Base-by-base conservation (phyloP, 2,888 invertebrate species). In the Polia nebulosa region DNA sequence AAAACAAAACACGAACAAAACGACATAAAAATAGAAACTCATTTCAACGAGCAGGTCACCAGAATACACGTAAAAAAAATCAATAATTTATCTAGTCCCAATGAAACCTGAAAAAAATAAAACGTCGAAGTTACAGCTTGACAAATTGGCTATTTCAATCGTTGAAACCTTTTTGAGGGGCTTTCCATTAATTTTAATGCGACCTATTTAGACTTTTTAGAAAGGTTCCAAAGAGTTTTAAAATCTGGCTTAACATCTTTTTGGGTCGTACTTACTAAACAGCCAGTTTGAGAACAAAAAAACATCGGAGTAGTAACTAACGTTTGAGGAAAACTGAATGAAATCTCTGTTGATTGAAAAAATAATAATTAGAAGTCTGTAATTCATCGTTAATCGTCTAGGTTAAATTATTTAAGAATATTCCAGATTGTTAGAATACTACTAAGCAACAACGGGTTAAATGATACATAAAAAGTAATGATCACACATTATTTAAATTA, bases 121-220 rank as follows among this genome's bases (percentile, higher is more conserved):
- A 41, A 29, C n/a, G 32, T 41, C 17, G 27, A 44, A 49, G 25
- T 59, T 63, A 71, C 65, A 61, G 22, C 27, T 15, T 60, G 61
- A 78, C 47, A 74, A 81, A 81, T 80, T 55, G 71, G 53, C 71
- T 61, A 63, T 57, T 55, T 62, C 20, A 36, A 49, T 80, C 27
- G 47, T 45, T 55, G 32, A 62, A 67, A 62, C 63, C 58, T 63
- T 72, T 68, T 69, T 44, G 52, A 68, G 52, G 41, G 25, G 44
- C 58, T 32, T 78, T 53, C 61, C 64, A 78, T 80, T 78, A 81
- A 78, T 67, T 78, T 74, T 53, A 81, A 75, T 78, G 71, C 34
- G 44, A 8, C 22, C 51, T 66, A 67, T 72, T 74, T 74, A 81
- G 62, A 72, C 13, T 56, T 69, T 60, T 60, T 29, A 63, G 67